Base-by-base conservation (phyloP, 2,113 vertebrate genomes). In the Microtus richardsoni region DNA sequence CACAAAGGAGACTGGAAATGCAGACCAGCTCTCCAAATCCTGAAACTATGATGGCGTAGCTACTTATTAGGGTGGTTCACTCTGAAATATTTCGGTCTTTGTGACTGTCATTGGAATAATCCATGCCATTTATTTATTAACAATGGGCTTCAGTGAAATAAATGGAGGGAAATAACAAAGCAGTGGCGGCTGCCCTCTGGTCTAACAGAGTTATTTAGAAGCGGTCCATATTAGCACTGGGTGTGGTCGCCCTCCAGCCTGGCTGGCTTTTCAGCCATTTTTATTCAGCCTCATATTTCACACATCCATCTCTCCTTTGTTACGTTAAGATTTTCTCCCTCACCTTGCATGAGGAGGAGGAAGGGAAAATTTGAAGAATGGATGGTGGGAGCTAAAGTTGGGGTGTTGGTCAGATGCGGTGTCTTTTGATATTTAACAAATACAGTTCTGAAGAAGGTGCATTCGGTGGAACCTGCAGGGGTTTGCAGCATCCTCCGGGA, bases 251-350 rank as follows among this genome's bases (percentile, higher is more conserved):
- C 97, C 98, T 98, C 95, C 86, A 97, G 95, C 95, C 95, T 33
- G 80, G 86, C 98, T 98, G 75, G 98, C 97, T 98, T 97, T 98
- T 97, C 99, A 99, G 99, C 99, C 99, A 99, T 99, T 98, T 99
- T 99, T 98, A 98, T 98, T 98, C 97, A 91, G 98, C 97, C 98
- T 98, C 96, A 89, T 94, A 96, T 95, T 98, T 98, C 96, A 95
- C 96, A 93, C 96, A 97, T 97, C 94, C 97, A 93, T 98, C 97
- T 98, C 98, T 98, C 99, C 98, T 99, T 98, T 98, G 97, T 98
- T 98, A 97, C 95, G 96, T 96, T 98, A 98, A 98, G 97, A 93
- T 95, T 82, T 93, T 88, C 92, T 93, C 83, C 96, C 93, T 96
- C 96, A 95, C 90, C 96, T 93, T 89, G 94, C 89, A 96, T 96